Base-by-base conservation (phyloP, 2,797 vertebrate species). In the Sebastes nivosus region DNA sequence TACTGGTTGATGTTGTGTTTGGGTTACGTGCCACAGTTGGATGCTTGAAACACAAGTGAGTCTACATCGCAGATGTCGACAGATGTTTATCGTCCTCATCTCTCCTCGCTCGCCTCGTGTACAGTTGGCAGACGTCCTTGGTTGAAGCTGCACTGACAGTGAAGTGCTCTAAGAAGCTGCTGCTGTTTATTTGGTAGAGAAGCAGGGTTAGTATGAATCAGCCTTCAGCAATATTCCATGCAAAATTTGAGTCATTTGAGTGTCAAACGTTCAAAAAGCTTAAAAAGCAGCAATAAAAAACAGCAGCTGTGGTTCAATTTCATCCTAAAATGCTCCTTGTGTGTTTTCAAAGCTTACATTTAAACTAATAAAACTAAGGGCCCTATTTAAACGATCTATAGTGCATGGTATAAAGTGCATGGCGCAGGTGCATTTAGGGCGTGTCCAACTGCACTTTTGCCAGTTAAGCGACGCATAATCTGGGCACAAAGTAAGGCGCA, bases 71-170 rank as follows among this genome's bases (percentile, higher is more conserved):
- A 58, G 77, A 76, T 71, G 68, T 67, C 81, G 58, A 77, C 67
- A 72, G 42, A 79, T 79, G 72, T 78, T 82, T 67, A 78, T 74
- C 80, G 52, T 63, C 60, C 20, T 63, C 38, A 42, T 75, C 1
- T 68, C 5, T 67, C 32, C 69, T 29, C 52, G 72, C 36, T 66
- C 42, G 25, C 34, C 50, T 74, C 24, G 58, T 27, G 3, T 73
- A 32, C 22, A 60, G 63, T 75, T 64, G 61, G 61, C 34, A 59
- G 36, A 67, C 7, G 6, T 64, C 67, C n/a, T 63, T 46, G 29
- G 52, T 29, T 65, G 9, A 72, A 55, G 27, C 24, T n/a, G 54
- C 29, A 36, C 18, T 36, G 42, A 61, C 11, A 58, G 18, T 67
- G 13, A 83, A 61, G 67, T 42, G 63, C 52, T 75, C 61, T 64